A percentile compares a stretch with the other conserved stretches of the same genome.
phyloP scores from a whole-genome alignment of 2,797 vertebrate genomes.

The Peromyscus melanophrys region DNA sequence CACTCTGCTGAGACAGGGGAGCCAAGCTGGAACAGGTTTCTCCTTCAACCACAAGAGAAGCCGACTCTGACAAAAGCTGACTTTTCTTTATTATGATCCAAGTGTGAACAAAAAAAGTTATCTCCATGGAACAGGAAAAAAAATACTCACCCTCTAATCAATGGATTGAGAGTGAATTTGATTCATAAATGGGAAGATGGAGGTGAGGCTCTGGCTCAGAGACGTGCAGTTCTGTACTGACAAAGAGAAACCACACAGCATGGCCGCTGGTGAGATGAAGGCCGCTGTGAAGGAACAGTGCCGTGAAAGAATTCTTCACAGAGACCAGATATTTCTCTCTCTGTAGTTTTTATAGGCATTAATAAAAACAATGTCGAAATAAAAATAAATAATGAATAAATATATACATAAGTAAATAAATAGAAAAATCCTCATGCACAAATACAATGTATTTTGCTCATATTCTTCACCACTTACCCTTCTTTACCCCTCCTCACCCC shows the following conservation, averaged over 20 bases:
- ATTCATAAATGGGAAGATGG: constrained; percentile 83
- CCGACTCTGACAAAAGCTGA: constrained; percentile 94
- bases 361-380: constrained; percentile 89
- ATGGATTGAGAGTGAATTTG: constrained; percentile 79
- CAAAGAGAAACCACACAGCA: constrained; percentile 86
- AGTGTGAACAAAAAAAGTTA: constrained; percentile 95
- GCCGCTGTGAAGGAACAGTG: constrained; percentile 90
- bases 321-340: constrained; percentile 89
- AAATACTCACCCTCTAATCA: constrained; percentile 95
- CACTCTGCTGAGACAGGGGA: constrained; percentile 96
- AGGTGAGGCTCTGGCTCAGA: constrained; percentile 83
- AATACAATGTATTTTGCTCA: not conserved
- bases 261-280: constrained; percentile 88
- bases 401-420: too few species aligned
- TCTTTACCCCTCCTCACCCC: not conserved
- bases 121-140: constrained; percentile 96
- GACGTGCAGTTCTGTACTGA: constrained; percentile 81
- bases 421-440: not conserved
- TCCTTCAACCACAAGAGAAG: constrained; percentile 94
- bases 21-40: constrained; percentile 95
- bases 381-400: not conserved
- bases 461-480: not conserved
- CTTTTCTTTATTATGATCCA: constrained; percentile 95
- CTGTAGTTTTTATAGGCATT: constrained; percentile 89
- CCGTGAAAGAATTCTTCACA: constrained; percentile 87